Conservation (phyloP, 2,888 invertebrate genomes). For the Lamellibrachia columna region DNA sequence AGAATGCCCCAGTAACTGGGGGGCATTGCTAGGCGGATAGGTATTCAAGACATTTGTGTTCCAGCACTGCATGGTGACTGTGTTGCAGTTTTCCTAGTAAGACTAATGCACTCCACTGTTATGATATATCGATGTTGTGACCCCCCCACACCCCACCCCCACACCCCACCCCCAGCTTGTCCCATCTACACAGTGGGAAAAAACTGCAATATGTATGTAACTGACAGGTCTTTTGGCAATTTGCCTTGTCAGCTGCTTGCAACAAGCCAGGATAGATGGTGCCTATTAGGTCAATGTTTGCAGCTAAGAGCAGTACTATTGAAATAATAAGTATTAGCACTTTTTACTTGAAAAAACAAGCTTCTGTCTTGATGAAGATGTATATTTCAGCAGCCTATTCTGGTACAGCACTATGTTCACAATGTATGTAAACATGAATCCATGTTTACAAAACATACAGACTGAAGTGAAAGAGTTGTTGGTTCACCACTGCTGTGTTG, state of each 20-base stretch:
- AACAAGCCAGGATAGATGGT: not conserved
- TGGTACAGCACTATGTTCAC: not conserved
- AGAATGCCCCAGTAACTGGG: not conserved
- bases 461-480: not conserved
- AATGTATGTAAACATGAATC: not conserved
- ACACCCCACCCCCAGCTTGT: too few relatives aligned
- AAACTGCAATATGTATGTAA: not conserved
- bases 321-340: not conserved
- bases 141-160: not conserved
- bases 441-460: not conserved
- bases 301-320: not conserved
- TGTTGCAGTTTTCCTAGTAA: conserved; percentile 5
- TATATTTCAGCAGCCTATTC: not conserved
- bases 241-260: not conserved
- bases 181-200: not conserved
- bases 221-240: not conserved
- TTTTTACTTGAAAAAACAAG: not conserved
- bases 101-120: not conserved
- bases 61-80: not conserved
- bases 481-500: not conserved
- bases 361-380: not conserved
- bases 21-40: not conserved
- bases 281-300: not conserved
- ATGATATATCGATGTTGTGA: not conserved
- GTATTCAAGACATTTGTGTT: not conserved